Evolutionary conservation across 2,113 vertebrate species (phyloP).

Genomic region (Microtus ochrogaster): DNA sequence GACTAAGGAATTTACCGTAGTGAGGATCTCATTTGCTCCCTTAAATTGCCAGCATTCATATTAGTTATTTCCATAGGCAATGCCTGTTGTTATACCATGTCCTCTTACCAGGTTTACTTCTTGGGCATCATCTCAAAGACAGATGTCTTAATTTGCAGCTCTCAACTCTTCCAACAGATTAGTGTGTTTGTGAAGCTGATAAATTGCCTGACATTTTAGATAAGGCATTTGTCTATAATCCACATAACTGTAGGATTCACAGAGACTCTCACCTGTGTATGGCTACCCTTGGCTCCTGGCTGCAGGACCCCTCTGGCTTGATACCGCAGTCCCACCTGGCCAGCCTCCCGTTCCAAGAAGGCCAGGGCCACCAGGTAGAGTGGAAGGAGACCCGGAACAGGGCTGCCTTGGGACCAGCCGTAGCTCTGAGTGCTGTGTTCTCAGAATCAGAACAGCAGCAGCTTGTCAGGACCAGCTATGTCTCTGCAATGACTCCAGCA

Average conservation of each 20-base stretch:
- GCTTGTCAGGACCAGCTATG: not conserved
- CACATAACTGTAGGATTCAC: not conserved
- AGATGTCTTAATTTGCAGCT: not conserved
- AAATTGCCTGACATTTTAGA: not conserved
- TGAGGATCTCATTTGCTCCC: not conserved
- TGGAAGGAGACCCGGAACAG: not conserved
- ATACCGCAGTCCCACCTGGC: not conserved
- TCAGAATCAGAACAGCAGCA: not conserved
- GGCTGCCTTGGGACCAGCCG: too few species aligned
- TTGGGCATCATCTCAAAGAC: not conserved
- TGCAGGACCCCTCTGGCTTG: too few species aligned
- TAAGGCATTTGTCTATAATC: not conserved
- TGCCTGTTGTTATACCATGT: too few species aligned
- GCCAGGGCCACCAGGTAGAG: fast-evolving
- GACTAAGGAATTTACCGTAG: not conserved
- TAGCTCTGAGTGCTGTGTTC: too few species aligned
- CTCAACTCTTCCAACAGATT: not conserved
- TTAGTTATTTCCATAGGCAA: not conserved
- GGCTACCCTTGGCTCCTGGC: not conserved
- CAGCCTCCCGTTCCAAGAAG: not conserved
- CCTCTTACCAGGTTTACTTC: not conserved
- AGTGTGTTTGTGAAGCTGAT: not conserved
- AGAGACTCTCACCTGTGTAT: not conserved
- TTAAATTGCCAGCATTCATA: not conserved
- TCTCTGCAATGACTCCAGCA: not conserved